Percentiles rank a stretch among this genome's conserved stretches.
phyloP scores from a whole-genome alignment of 2,797 vertebrate species.

The Odontamblyopus rebecca region DNA sequence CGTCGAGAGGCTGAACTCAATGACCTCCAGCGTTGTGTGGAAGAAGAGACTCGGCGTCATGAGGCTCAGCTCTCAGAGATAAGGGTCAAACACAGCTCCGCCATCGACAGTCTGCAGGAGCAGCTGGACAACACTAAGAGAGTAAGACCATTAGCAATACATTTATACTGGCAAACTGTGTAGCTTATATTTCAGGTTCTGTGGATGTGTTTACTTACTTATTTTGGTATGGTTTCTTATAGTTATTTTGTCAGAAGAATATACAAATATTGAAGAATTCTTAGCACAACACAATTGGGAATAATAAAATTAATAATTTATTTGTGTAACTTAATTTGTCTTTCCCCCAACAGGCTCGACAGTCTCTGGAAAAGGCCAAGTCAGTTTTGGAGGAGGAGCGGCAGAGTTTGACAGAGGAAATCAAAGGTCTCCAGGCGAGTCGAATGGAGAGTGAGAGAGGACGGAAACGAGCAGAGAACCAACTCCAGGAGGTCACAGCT shows the following conservation, averaged over 20 bases:
- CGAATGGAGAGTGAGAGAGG: constrained; percentile 86
- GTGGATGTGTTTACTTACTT: no score
- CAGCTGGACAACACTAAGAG: constrained; percentile 84
- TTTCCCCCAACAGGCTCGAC: constrained; percentile 69
- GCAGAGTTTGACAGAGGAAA: constrained; percentile 76
- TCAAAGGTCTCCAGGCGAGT: constrained; percentile 79
- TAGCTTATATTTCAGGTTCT: no score
- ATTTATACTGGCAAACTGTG: background rate
- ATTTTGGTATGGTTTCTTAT: no score
- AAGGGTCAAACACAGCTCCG: constrained; percentile 76
- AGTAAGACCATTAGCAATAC: constrained; percentile 50
- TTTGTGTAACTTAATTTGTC: background rate
- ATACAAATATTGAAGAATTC: no score
- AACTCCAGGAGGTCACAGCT: constrained; percentile 83
- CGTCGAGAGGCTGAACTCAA: constrained; percentile 79
- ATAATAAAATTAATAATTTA: background rate
- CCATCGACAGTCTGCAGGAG: constrained; percentile 80
- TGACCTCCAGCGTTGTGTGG: constrained; percentile 79
- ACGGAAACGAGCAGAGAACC: constrained; percentile 83
- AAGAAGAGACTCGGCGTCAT: constrained; percentile 81
- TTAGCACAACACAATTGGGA: background rate
- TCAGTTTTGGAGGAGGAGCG: constrained; percentile 83
- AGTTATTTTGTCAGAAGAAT: no score
- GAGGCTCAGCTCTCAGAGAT: constrained; percentile 80
- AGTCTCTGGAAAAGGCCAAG: constrained; percentile 87